Conservation (phyloP, 1,140 invertebrate species). For the Drosophila paulistorum region DNA sequence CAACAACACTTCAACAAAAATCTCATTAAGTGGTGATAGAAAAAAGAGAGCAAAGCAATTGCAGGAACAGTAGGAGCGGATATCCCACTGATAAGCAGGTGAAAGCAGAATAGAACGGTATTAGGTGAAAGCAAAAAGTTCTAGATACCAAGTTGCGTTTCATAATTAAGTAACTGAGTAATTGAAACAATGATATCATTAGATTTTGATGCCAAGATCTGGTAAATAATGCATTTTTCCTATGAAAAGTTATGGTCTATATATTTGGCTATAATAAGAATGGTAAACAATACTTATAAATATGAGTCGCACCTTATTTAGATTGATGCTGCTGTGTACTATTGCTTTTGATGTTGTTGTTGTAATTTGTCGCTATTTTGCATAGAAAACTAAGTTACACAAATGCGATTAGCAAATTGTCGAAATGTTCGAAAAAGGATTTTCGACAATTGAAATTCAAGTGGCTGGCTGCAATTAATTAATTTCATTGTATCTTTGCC, state of each 20-base stretch:
- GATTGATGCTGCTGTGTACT: constrained; percentile 30
- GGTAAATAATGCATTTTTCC: too few relatives aligned
- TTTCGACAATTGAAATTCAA: constrained; percentile 73
- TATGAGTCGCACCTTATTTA: not conserved
- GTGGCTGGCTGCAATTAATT: constrained; percentile 71
- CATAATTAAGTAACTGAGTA: too few relatives aligned
- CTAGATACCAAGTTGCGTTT: too few relatives aligned
- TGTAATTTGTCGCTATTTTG: constrained; percentile 66
- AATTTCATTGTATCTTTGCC: constrained; percentile 56
- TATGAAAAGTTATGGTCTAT: too few relatives aligned
- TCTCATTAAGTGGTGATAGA: constrained; percentile 66
- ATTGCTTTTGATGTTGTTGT: constrained; percentile 23
- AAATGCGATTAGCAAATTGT: constrained; percentile 69
- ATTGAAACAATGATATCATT: too few relatives aligned
- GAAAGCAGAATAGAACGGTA: not conserved
- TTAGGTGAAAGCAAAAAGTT: not conserved
- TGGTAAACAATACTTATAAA: too few relatives aligned
- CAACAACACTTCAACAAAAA: constrained; percentile 66
- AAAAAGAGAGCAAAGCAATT: constrained; percentile 22
- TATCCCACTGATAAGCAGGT: constrained; percentile 34
- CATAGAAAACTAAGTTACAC: constrained; percentile 56
- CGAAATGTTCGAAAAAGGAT: constrained; percentile 29
- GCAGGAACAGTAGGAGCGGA: not conserved
- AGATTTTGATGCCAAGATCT: too few relatives aligned
- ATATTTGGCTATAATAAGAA: too few relatives aligned